These are phyloP conservation scores for Sabatieria punctata DNA, from an alignment of 2,888 invertebrate species.

Conservation along the genomic window DNA sequence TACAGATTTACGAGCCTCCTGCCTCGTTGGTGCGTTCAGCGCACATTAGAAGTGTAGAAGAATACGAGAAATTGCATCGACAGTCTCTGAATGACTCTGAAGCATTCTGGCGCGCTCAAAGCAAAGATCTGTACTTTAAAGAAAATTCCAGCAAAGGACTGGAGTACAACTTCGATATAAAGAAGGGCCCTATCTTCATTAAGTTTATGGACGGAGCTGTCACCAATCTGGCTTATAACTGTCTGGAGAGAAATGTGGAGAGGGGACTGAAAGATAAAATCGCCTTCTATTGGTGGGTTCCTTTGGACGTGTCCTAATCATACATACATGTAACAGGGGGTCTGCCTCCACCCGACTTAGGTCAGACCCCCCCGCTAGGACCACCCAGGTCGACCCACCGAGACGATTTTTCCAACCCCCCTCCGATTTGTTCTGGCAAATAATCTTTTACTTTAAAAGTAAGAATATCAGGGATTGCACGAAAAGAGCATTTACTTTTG, in stretches of 20 bases:
- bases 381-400: too few relatives aligned
- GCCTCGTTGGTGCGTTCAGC: too few relatives aligned
- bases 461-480: too few relatives aligned
- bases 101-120: constrained; percentile 78
- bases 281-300: constrained; percentile 78
- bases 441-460: too few relatives aligned
- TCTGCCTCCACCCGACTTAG: too few relatives aligned
- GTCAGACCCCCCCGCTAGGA: too few relatives aligned
- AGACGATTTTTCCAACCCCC: too few relatives aligned
- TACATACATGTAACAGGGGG: too few relatives aligned
- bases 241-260: constrained; percentile 73
- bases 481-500: too few relatives aligned
- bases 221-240: constrained; percentile 88
- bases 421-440: too few relatives aligned
- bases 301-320: constrained; percentile 3
- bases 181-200: constrained; percentile 69
- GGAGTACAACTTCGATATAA: constrained; percentile 74
- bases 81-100: constrained; percentile 70
- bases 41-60: constrained; percentile 50
- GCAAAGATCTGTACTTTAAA: constrained; percentile 77
- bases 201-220: constrained; percentile 73
- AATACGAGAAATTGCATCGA: constrained; percentile 65
- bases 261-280: constrained; percentile 72
- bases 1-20: too few relatives aligned
- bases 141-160: too few relatives aligned